Evolutionary conservation across 2,113 vertebrate species (phyloP), one percentile per base, ranked within the genome.

Genomic region (Lampris megalopsis): DNA sequence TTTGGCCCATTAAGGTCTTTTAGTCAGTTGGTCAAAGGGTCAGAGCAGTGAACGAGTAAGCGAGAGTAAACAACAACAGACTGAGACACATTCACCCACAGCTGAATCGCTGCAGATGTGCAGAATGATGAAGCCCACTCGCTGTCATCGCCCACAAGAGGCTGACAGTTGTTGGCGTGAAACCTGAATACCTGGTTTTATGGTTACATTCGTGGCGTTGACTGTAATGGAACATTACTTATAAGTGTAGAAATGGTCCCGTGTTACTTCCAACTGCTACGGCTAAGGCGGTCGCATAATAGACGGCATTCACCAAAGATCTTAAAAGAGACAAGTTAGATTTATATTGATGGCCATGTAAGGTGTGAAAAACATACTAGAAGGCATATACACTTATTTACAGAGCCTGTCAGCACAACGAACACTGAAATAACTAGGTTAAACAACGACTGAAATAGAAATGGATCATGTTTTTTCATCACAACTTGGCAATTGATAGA

Each of bases 391-490:
- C 88, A 86, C 78, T 86, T 24, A 24, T 24, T 24, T 73, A 79
- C 82, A 85, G 86, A 86, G 79, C 66, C 77, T 82, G 88, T 90
- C 89, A 89, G 70, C 83, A 71, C 63, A 84, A 86, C 82, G 77
- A 84, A 88, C 63, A 53, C 88, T 63, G 24, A 79, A 78, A 77
- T 64, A 79, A 70, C 61, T 79, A 24, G 61, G 67, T 69, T 66
- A 80, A 91, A 88, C 66, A 85, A 72, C 56, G 84, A 91, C 86
- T 87, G 85, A 92, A 90, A 90, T 89, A 89, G 89, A 89, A 89
- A 77, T 86, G 84, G 88, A 90, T 90, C 88, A 37, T 68, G 86
- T 90, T 85, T 24, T 41, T 88, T 88, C 86, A 83, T 73, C 83
- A 80, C 10, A 79, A 75, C 83, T 85, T 84, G 83, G 77, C 86